phyloP scores from a whole-genome alignment of 1,140 invertebrate genomes.

The Kradibia gibbosae region DNA sequence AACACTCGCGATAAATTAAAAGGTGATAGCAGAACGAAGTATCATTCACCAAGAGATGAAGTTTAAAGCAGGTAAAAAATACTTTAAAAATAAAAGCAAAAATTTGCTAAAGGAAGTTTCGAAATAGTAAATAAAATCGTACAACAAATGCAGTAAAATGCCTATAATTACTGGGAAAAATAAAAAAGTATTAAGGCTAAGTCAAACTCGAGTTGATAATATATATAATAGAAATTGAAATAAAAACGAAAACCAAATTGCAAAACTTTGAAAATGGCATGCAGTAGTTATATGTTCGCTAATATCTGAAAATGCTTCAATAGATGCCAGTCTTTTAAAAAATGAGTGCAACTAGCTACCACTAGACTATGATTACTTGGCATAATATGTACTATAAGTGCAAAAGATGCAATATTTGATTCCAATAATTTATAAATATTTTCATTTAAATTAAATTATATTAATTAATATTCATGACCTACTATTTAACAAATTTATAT shows the following conservation, averaged over 20 bases:
- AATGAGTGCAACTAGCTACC: neutral
- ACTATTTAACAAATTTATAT: no score
- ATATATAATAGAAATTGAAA: neutral
- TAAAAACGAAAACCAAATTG: neutral
- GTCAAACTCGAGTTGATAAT: neutral
- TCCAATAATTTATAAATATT: no score
- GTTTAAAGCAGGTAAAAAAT: slow-evolving; percentile 24
- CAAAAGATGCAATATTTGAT: no score
- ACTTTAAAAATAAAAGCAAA: neutral
- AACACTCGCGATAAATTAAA: slow-evolving; percentile 58
- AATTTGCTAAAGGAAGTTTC: neutral
- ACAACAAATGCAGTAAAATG: neutral
- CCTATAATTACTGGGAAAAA: neutral
- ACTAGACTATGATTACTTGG: no score
- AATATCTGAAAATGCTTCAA: neutral
- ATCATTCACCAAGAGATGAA: neutral
- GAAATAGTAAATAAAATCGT: neutral
- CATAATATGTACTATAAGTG: no score
- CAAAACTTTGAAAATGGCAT: slow-evolving; percentile 47
- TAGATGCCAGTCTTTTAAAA: neutral
- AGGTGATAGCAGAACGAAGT: slow-evolving; percentile 34
- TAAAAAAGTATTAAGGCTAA: neutral
- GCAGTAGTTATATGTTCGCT: neutral
- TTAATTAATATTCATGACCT: no score
- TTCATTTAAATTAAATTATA: no score